Percentiles rank a stretch among this genome's conserved stretches.
phyloP scores from a whole-genome alignment of 2,797 vertebrate species.

The Chelidonichthys spinosus region DNA sequence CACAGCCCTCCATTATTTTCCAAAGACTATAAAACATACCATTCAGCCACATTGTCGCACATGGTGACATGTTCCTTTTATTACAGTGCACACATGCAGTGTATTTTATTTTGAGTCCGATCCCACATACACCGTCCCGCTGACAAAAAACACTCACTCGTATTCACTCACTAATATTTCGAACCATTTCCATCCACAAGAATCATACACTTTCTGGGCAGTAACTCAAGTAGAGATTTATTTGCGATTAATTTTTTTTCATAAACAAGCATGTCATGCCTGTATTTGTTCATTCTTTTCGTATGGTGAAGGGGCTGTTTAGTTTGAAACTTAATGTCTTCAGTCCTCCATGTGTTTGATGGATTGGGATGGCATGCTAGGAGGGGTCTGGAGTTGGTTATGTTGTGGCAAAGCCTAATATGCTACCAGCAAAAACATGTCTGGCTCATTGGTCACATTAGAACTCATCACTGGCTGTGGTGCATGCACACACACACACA shows the following conservation, averaged over 20 bases:
- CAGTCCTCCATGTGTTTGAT: conserved; percentile 48
- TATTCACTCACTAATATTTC: neutral
- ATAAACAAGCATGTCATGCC: conserved; percentile 39
- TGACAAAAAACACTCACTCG: conserved; percentile 3
- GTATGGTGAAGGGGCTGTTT: conserved; percentile 33
- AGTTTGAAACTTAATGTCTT: conserved; percentile 47
- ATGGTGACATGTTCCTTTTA: neutral
- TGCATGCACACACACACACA: conserved; percentile 5
- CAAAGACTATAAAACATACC: neutral
- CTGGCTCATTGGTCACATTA: conserved; percentile 72
- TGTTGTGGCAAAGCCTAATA: conserved; percentile 65
- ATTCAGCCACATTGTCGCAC: neutral
- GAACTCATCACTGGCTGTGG: conserved; percentile 49
- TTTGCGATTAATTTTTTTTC: conserved; percentile 39
- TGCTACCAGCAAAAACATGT: conserved; percentile 70
- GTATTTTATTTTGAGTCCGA: conserved; percentile 2
- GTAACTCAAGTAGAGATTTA: conserved; percentile 40
- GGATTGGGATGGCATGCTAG: conserved; percentile 53
- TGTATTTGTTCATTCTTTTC: conserved; percentile 43
- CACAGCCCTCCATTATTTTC: neutral
- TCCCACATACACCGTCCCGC: neutral
- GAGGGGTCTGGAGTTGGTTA: conserved; percentile 73
- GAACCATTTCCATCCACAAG: conserved; percentile 4
- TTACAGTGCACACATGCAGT: neutral
- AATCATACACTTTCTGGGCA: conserved; percentile 19